Evolutionary conservation across 1,140 invertebrate genomes (phyloP).

Genomic region (Caerostris darwini): DNA sequence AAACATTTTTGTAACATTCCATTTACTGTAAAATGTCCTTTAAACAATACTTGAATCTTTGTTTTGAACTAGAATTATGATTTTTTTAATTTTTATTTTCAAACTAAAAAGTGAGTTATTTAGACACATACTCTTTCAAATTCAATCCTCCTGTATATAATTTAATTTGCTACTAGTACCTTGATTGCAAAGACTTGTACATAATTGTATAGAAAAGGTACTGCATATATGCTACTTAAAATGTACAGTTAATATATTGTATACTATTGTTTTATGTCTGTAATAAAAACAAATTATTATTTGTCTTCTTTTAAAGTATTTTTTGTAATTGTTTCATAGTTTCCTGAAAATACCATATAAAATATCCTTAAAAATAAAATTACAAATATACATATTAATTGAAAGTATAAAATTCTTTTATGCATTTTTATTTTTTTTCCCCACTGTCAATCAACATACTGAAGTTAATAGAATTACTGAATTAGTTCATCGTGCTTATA

Average conservation of each 20-base stretch:
- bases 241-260: conserved; percentile 64
- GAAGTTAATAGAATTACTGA: too few species aligned
- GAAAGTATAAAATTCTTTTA: too few species aligned
- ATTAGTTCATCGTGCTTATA: too few species aligned
- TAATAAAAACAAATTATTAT: conserved; percentile 56
- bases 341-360: not conserved
- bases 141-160: conserved; percentile 39
- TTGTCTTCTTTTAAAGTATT: conserved; percentile 28
- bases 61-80: too few species aligned
- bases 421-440: too few species aligned
- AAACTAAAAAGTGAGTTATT: not conserved
- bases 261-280: conserved; percentile 67
- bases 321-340: not conserved
- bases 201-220: conserved; percentile 68
- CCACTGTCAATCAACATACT: too few species aligned
- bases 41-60: too few species aligned
- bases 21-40: too few species aligned
- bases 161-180: conserved; percentile 68
- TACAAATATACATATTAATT: too few species aligned
- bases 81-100: too few species aligned
- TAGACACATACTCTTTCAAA: conserved; percentile 36
- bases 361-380: too few species aligned
- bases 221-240: conserved; percentile 63
- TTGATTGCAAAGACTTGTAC: conserved; percentile 57
- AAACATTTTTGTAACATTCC: too few species aligned